Evolutionary conservation across 2,888 invertebrate species (phyloP).

Genomic region (Sthenelais limicola): DNA sequence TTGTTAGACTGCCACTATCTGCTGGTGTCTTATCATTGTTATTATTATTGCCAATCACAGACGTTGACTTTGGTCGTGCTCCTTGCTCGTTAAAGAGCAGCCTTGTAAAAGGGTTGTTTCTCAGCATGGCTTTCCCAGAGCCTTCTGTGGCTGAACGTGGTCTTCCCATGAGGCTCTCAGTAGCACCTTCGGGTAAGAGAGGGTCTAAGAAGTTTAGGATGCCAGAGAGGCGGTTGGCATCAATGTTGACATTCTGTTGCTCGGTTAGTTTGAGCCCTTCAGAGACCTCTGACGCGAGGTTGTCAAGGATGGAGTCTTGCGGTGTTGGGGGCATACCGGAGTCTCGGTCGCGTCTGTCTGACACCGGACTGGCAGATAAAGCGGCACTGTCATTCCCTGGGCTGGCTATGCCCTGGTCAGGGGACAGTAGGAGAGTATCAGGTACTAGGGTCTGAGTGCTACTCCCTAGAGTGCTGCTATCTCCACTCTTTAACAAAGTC

Average conservation of each 20-base stretch:
- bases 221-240: slow-evolving; percentile 63
- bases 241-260: slow-evolving; percentile 65
- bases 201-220: slow-evolving; percentile 64
- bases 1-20: not conserved
- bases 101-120: slow-evolving; percentile 13
- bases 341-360: slow-evolving; percentile 23
- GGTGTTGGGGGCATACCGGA: slow-evolving; percentile 34
- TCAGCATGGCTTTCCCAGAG: slow-evolving; percentile 16
- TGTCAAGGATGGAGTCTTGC: slow-evolving; percentile 22
- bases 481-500: not conserved
- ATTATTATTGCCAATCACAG: slow-evolving; percentile 8
- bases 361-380: slow-evolving; percentile 18
- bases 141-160: slow-evolving; percentile 14
- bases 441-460: slow-evolving; percentile 22
- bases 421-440: slow-evolving; percentile 17
- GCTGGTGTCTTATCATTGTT: not conserved
- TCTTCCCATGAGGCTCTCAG: slow-evolving; percentile 11
- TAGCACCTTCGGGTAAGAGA: slow-evolving; percentile 45
- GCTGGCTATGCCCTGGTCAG: slow-evolving; percentile 37
- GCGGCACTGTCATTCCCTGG: slow-evolving; percentile 15
- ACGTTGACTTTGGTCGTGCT: not conserved
- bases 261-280: slow-evolving; percentile 59
- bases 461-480: slow-evolving; percentile 26
- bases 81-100: slow-evolving; percentile 6
- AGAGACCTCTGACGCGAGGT: not conserved